Evolutionary conservation across 2,113 vertebrate species (phyloP).

Genomic region (Anolis sagrei): DNA sequence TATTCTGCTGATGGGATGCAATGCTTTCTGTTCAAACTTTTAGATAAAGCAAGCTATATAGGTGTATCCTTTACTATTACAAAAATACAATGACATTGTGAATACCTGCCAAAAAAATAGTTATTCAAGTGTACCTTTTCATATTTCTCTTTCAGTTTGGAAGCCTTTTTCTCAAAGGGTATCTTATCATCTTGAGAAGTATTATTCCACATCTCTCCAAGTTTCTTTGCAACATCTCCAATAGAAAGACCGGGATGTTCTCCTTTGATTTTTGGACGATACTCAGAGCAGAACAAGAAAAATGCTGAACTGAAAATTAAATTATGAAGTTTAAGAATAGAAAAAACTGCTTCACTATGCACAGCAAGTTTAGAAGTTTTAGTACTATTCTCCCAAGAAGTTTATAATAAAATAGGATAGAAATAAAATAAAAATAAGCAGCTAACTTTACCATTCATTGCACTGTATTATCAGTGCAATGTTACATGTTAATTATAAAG

Average conservation of each 20-base stretch:
- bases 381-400: background rate
- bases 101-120: background rate
- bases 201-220: constrained; percentile 97
- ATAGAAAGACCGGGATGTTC: constrained; percentile 90
- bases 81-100: background rate
- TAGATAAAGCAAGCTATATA: background rate
- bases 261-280: constrained; percentile 93
- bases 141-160: constrained; percentile 97
- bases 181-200: constrained; percentile 90
- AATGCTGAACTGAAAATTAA: constrained; percentile 88
- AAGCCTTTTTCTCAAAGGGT: constrained; percentile 95
- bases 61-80: background rate
- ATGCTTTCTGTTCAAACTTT: background rate
- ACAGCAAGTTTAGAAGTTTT: background rate
- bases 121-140: constrained; percentile 85
- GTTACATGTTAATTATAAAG: background rate
- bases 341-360: background rate
- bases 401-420: background rate
- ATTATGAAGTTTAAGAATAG: constrained; percentile 36
- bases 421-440: background rate
- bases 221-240: constrained; percentile 93
- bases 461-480: fast-evolving
- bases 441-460: background rate
- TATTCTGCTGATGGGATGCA: background rate
- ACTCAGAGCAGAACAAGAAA: constrained; percentile 96